A percentile compares a stretch with the other conserved stretches of the same genome.
Conservation (phyloP, 2,113 vertebrate species). For the Nycticorax nycticorax region DNA sequence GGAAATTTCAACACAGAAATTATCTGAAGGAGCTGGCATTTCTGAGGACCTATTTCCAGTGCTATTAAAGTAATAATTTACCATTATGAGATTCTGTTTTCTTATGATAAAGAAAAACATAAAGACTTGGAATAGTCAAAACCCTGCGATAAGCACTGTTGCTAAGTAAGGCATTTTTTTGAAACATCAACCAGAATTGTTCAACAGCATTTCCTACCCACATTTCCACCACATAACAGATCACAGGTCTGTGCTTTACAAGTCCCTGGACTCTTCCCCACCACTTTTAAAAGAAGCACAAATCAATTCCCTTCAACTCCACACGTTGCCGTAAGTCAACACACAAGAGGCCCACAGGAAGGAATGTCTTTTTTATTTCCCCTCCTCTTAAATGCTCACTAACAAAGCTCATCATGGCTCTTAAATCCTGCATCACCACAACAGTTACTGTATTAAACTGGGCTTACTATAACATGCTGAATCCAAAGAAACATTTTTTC, state of each 20-base stretch:
- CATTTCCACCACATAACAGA: neutral
- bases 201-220: neutral
- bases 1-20: neutral
- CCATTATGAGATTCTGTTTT: neutral
- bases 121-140: neutral
- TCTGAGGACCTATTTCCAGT: neutral
- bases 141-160: neutral
- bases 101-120: neutral
- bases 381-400: neutral
- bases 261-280: neutral
- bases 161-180: neutral
- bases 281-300: neutral
- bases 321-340: neutral
- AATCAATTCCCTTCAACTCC: neutral
- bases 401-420: neutral
- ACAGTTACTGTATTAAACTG: neutral
- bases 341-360: accelerated
- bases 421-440: neutral
- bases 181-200: neutral
- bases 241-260: neutral
- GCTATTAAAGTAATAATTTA: neutral
- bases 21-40: neutral
- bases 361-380: neutral
- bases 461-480: neutral
- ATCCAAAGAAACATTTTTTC: neutral